Evolutionary conservation across 2,113 vertebrate genomes (phyloP).

Genomic region (Talpa occidentalis): DNA sequence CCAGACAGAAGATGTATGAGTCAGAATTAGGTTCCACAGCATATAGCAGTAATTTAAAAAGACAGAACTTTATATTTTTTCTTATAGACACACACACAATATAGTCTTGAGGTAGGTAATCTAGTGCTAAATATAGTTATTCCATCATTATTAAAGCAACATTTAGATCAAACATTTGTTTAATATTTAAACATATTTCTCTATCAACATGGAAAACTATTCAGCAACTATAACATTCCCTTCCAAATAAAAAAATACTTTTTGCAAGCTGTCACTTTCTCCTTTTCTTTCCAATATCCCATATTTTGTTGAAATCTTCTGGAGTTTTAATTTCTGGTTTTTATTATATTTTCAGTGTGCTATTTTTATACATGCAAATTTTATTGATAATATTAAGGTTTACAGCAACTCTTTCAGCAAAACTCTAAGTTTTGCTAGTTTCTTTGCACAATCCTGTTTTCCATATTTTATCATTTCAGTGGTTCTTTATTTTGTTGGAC

Average conservation of each 20-base stretch:
- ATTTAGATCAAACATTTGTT: conserved; percentile 65
- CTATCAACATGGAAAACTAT: conserved; percentile 60
- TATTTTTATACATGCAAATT: conserved; percentile 34
- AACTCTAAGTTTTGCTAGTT: neutral
- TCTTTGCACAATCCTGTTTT: neutral
- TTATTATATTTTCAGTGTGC: conserved; percentile 70
- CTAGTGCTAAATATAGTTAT: neutral
- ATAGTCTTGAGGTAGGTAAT: neutral
- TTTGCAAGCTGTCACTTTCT: conserved; percentile 72
- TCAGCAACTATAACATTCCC: conserved; percentile 57
- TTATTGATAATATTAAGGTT: neutral
- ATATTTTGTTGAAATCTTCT: conserved; percentile 75
- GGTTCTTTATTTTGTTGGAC: neutral
- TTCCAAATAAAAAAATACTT: conserved; percentile 79
- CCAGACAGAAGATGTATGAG: neutral
- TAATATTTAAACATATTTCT: conserved; percentile 72
- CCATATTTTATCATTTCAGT: neutral
- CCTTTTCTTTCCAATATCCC: conserved; percentile 62
- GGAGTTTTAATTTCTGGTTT: conserved; percentile 60
- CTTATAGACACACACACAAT: neutral
- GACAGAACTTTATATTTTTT: neutral
- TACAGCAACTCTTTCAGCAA: neutral
- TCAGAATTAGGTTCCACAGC: neutral
- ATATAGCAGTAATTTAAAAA: neutral
- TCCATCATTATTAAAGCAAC: conserved; percentile 43